Evolutionary conservation across 2,888 invertebrate species (phyloP), one percentile per base, ranked within the genome.

Genomic region (Tinea semifulvella): DNA sequence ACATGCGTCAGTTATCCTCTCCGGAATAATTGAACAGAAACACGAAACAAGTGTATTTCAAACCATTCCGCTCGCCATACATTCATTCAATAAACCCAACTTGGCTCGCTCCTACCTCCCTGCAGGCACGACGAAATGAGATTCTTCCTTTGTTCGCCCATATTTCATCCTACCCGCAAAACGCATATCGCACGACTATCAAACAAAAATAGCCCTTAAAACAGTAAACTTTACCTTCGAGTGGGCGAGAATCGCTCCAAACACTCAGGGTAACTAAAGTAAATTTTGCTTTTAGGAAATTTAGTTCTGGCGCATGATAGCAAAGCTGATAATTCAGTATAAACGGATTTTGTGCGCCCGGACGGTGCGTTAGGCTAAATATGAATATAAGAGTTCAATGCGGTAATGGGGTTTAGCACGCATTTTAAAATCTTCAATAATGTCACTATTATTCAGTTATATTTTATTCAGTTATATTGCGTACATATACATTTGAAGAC

Each of bases 71-170:
- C 36, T 18, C 11, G 54, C 51, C 53, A 57, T 56, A 58, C 55
- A 55, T 56, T 56, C 51, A 58, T 61, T 61, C 57, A 60, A 61
- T 61, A 58, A 36, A 31, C 58, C 56, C 50, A 57, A 58, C 58
- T 55, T 51, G 54, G 55, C 55, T 50, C 20, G 14, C 19, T 43
- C 47, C 51, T 54, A 53, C 61, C 56, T 59, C 56, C 65, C 67
- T 62, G 54, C 58, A 57, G 65, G 65, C 66, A 60, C 56, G 57
- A 56, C 58, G 57, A 65, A 68, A 68, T 66, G 63, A 63, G 67
- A 68, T 69, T 68, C 69, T 68, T 67, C 65, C 67, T 68, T 68
- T 71, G 65, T 67, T 60, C 60, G 60, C 61, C 65, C 68, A 69
- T 68, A 71, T 73, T 69, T 70, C 68, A 70, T 67, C 60, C 58